Evolutionary conservation across 2,113 vertebrate species (phyloP), one percentile per base, ranked within the genome.

Genomic region (Heloderma charlesbogerti): DNA sequence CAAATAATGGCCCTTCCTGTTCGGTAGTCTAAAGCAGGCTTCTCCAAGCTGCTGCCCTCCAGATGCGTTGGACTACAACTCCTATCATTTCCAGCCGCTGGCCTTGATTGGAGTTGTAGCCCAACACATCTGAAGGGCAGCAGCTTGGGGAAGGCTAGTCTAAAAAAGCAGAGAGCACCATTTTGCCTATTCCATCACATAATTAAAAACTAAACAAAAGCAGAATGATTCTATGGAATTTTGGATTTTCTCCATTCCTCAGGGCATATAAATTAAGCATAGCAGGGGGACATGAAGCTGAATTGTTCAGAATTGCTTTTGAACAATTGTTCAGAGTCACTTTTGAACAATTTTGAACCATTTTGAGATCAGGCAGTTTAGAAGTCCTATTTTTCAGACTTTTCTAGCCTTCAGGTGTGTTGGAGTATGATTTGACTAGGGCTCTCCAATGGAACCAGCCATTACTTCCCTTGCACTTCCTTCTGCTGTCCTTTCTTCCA

Each of bases 281-380:
- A 13, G 57, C 10, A 7, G 90, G 82, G 88, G 74, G 88, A 86
- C 67, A 79, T 92, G 88, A 93, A 94, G 93, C n/a, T 82, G 89
- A 94, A 90, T 86, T 84, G 78, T 94, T 79, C 89, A 67, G 90
- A n/a, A n/a, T n/a, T n/a, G n/a, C n/a, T n/a, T n/a, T n/a, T n/a
- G n/a, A n/a, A n/a, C n/a, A n/a, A n/a, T n/a, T n/a, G n/a, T n/a
- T n/a, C n/a, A n/a, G n/a, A n/a, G n/a, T n/a, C n/a, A n/a, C n/a
- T n/a, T n/a, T n/a, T n/a, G n/a, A n/a, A n/a, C n/a, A n/a, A n/a
- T n/a, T n/a, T n/a, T n/a, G n/a, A n/a, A n/a, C n/a, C n/a, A n/a
- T n/a, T n/a, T 27, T 54, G 48, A 81, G 69, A 69, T 13, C 29
- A 13, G 8, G 3, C 51, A 37, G 43, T 27, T 43, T 29, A 78